Conservation (phyloP, 2,113 vertebrate genomes). For the Chrysemys picta region DNA sequence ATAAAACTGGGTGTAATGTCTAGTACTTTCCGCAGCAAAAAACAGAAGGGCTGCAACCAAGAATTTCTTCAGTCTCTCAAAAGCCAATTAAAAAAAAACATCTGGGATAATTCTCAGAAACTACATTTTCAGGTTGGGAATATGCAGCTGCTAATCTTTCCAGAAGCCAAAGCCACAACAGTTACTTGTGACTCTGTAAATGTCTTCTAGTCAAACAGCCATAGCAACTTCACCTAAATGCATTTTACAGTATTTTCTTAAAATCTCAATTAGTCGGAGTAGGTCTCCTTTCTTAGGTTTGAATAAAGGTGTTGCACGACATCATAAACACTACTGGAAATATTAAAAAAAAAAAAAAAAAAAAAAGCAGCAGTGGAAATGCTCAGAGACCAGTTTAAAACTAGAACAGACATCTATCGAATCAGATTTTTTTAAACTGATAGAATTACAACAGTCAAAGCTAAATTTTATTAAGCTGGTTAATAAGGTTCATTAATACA, state of each 20-base stretch:
- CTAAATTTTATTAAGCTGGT: neutral
- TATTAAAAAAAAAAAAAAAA: neutral
- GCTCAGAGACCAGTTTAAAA: neutral
- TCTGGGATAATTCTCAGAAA: neutral
- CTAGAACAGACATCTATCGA: neutral
- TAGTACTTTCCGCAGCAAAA: neutral
- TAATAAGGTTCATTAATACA: too few relatives aligned
- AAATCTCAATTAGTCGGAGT: neutral
- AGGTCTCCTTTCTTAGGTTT: neutral
- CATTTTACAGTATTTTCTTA: neutral
- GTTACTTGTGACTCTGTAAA: rapidly evolving
- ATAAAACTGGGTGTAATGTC: neutral
- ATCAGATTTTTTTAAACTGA: neutral
- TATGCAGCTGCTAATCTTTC: rapidly evolving
- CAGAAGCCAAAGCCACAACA: neutral
- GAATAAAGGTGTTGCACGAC: neutral
- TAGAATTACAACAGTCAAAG: neutral
- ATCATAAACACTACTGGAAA: neutral
- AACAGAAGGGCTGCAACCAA: neutral
- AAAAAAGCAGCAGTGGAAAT: neutral
- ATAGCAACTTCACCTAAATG: rapidly evolving
- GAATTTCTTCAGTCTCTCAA: neutral
- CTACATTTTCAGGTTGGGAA: rapidly evolving
- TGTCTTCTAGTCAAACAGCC: rapidly evolving
- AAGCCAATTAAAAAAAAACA: neutral